Base-by-base conservation (phyloP, 2,888 invertebrate genomes). In the Brenthis daphne region DNA sequence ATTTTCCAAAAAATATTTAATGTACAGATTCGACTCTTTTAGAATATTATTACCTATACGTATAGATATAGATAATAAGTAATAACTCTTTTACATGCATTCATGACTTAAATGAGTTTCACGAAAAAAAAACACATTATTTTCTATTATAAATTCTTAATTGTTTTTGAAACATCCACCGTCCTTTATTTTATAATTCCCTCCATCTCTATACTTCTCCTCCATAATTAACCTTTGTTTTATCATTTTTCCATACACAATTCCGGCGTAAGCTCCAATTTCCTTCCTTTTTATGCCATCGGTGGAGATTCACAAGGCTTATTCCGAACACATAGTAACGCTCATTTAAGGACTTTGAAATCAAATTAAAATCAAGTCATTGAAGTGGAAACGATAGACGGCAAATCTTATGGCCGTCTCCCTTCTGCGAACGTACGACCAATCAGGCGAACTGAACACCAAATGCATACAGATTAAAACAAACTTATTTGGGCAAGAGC, bases 381-480 rank as follows among this genome's bases (percentile, higher is more conserved):
- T 84, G 83, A 84, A 80, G 82, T 80, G 81, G 80, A 63, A 82
- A 82, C 84, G 87, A 85, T 87, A 85, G 85, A 85, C 81, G 80
- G 81, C 80, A 82, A 88, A 86, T 87, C 88, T 86, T 85, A 84
- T 80, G 84, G 75, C 75, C 77, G 80, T 81, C 83, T 82, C 80
- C 81, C 81, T 79, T 77, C 81, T 79, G 79, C 82, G 80, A 81
- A 80, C 80, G 80, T 80, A 82, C 82, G 77, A 83, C 88, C 90
- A 90, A 90, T 90, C 90, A 90, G 86, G 83, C 85, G 79, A 72
- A 73, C 70, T 71, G 82, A 75, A 87, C 83, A 74, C 73, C 73
- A 70, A 74, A 77, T 77, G 90, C 86, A 91, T 91, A 91, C 87
- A 86, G 85, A 92, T 87, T 73, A 75, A 73, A 57, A 69, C 77